Conservation (phyloP, 2,888 invertebrate genomes). For the Prostheceraeus crozeri region DNA sequence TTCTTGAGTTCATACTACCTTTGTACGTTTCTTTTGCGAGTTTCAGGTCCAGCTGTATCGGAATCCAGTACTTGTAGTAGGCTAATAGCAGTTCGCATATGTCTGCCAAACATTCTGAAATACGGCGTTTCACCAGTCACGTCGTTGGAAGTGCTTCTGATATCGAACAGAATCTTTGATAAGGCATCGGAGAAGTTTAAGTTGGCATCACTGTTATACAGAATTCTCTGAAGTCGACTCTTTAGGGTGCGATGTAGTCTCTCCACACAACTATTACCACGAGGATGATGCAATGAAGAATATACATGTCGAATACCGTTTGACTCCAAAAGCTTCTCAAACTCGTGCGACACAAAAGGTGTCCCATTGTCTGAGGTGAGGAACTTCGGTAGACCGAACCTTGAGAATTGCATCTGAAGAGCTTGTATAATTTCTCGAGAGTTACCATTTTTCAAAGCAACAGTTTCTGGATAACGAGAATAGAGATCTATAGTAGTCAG, state of each 20-base stretch:
- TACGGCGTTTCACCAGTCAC: no score
- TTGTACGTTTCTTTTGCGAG: no score
- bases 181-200: no score
- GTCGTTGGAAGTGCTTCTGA: no score
- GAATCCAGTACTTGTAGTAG: no score
- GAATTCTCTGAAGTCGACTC: no score
- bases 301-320: slow-evolving; percentile 7
- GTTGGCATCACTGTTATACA: no score
- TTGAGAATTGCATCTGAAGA: background rate
- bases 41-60: no score
- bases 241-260: slow-evolving; percentile 12
- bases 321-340: slow-evolving; percentile 4
- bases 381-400: slow-evolving; percentile 2
- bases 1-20: no score
- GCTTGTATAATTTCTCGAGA: background rate
- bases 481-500: background rate
- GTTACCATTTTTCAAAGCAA: background rate
- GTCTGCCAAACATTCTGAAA: no score
- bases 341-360: slow-evolving; percentile 9
- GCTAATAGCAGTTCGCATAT: no score
- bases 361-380: slow-evolving; percentile 17
- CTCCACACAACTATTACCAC: slow-evolving; percentile 1
- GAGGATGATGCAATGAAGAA: slow-evolving; percentile 12
- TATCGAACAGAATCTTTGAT: no score
- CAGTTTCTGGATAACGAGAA: background rate